Evolutionary conservation across 2,113 vertebrate species (phyloP).

Genomic region (Mionectes macconnelli): DNA sequence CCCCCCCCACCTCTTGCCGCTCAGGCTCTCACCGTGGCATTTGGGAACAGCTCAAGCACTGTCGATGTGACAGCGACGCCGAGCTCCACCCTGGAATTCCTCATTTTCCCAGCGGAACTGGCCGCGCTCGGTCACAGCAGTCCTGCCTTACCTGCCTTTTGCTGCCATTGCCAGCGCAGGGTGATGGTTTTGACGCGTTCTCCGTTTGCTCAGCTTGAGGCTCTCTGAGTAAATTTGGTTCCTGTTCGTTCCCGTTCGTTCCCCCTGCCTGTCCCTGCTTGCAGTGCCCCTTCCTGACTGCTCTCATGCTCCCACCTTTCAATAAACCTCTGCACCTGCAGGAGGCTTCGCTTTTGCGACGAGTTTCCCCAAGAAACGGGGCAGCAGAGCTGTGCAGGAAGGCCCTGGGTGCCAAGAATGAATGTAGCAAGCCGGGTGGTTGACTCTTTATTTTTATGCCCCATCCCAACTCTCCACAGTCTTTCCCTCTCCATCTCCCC

Average conservation of each 20-base stretch:
- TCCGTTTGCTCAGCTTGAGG: neutral
- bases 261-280: neutral
- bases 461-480: accelerated
- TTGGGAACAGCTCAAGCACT: neutral
- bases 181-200: constrained; percentile 1
- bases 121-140: neutral
- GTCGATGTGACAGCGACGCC: neutral
- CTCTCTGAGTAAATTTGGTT: neutral
- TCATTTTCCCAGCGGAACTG: neutral
- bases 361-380: neutral
- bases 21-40: neutral
- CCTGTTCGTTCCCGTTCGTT: neutral
- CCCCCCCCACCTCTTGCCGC: neutral
- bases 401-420: neutral
- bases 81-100: neutral
- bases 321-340: neutral
- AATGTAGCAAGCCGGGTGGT: neutral
- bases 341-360: neutral
- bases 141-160: neutral
- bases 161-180: neutral
- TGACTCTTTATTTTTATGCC: neutral
- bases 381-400: neutral
- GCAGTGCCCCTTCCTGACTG: neutral
- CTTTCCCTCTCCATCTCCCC: neutral
- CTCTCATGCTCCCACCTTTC: neutral